phyloP scores from a whole-genome alignment of 2,113 vertebrate species.

The Corynorhinus townsendii region DNA sequence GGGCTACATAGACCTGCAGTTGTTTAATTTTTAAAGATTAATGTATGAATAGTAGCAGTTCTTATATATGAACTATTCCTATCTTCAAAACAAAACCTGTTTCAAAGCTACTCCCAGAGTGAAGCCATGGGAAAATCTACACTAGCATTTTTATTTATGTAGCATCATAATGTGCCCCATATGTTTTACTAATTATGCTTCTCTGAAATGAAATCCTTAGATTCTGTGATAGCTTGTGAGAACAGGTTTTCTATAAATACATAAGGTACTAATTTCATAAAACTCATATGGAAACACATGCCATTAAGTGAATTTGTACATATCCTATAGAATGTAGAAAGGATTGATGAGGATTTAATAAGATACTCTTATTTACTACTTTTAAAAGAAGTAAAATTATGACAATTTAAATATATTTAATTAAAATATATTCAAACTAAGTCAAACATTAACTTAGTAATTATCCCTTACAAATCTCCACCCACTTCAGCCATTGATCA shows the following conservation, averaged over 20 bases:
- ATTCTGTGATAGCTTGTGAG: not conserved
- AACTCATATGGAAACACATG: not conserved
- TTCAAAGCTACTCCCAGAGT: not conserved
- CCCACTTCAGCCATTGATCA: not conserved
- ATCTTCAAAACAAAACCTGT: constrained; percentile 11
- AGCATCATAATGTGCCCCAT: not conserved
- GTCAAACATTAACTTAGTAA: not conserved
- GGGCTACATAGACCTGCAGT: not conserved
- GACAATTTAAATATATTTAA: not conserved
- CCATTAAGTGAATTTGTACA: not conserved
- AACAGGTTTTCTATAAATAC: not conserved
- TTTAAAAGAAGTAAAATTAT: not conserved
- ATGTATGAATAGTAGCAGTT: not conserved
- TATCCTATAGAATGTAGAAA: not conserved
- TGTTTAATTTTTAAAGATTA: constrained; percentile 7
- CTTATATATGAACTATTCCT: not conserved
- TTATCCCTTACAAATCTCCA: not conserved
- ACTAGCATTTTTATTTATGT: not conserved
- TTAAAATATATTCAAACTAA: constrained; percentile 8
- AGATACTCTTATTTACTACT: not conserved
- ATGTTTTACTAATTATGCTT: not conserved
- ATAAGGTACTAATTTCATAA: constrained; percentile 3
- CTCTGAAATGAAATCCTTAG: not conserved
- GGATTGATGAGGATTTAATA: not conserved
- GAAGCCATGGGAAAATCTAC: not conserved